phyloP scores from a whole-genome alignment of 2,888 invertebrate species.

The Alitta virens region DNA sequence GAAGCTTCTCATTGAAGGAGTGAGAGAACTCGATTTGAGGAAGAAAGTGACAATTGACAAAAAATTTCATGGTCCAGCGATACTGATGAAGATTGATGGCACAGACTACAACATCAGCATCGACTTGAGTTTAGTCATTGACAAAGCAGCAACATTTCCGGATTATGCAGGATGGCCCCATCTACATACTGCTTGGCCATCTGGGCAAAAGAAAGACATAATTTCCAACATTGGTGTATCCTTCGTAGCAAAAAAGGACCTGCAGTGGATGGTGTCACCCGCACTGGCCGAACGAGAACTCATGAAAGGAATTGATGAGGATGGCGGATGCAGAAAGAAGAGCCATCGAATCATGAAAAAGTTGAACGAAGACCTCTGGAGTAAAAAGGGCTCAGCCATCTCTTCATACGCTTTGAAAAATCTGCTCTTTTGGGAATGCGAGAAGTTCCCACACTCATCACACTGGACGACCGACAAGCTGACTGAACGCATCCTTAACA shows the following conservation, averaged over 20 bases:
- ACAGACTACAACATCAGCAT: background rate
- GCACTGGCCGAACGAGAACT: conserved; percentile 19
- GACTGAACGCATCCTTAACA: background rate
- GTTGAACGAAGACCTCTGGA: conserved; percentile 13
- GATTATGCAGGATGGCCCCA: conserved; percentile 11
- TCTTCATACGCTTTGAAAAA: conserved; percentile 9
- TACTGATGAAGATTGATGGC: background rate
- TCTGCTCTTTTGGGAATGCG: conserved; percentile 10
- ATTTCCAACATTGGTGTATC: conserved; percentile 12
- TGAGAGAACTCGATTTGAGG: too few species aligned
- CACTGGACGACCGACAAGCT: background rate
- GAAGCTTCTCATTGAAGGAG: too few species aligned
- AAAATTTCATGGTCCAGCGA: conserved; percentile 5
- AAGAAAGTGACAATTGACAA: background rate
- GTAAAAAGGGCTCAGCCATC: background rate
- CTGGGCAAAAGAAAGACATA: conserved; percentile 6
- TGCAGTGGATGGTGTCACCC: conserved; percentile 17
- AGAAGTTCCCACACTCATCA: background rate
- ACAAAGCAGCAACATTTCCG: conserved; percentile 3
- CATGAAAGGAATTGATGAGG: conserved; percentile 16
- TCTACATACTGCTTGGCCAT: conserved; percentile 12
- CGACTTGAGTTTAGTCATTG: background rate
- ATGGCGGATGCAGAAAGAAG: conserved; percentile 24
- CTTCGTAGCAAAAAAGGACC: conserved; percentile 18
- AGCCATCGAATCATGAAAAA: conserved; percentile 24